A percentile compares a stretch with the other conserved stretches of the same genome.
These are phyloP conservation scores for Rhynchonycteris naso DNA, from an alignment of 2,797 vertebrate species.

Conservation along the genomic window DNA sequence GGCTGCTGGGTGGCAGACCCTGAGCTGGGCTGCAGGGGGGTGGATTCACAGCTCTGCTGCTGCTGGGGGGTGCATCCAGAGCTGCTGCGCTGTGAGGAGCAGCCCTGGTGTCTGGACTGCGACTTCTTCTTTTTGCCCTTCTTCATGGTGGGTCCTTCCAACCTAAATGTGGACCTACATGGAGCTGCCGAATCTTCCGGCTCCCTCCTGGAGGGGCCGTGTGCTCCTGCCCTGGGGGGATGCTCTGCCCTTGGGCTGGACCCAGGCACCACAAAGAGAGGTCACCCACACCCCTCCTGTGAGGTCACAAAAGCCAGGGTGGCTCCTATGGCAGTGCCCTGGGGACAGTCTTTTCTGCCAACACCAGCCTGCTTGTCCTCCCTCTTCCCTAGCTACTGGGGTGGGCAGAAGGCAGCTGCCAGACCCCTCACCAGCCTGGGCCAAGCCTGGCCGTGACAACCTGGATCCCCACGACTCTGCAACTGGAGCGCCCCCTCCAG, in stretches of 20 bases:
- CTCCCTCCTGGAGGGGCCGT: constrained; percentile 34
- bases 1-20: background rate
- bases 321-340: background rate
- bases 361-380: background rate
- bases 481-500: background rate
- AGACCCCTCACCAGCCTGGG: background rate
- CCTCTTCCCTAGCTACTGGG: background rate
- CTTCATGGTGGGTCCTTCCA: constrained; percentile 67
- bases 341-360: background rate
- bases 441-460: background rate
- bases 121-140: constrained; percentile 75
- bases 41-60: background rate
- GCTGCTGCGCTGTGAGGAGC: background rate
- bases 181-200: constrained; percentile 48
- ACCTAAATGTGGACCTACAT: constrained; percentile 53
- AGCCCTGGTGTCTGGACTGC: constrained; percentile 9
- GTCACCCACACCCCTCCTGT: constrained; percentile 57
- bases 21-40: background rate
- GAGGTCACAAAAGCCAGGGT: constrained; percentile 73
- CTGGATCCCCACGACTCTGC: background rate
- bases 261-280: background rate
- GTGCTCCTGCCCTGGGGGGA: background rate
- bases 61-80: background rate
- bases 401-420: background rate
- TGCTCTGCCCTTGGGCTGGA: background rate